Conservation (phyloP, 1,140 invertebrate species). For the Eriosoma lanigerum region DNA sequence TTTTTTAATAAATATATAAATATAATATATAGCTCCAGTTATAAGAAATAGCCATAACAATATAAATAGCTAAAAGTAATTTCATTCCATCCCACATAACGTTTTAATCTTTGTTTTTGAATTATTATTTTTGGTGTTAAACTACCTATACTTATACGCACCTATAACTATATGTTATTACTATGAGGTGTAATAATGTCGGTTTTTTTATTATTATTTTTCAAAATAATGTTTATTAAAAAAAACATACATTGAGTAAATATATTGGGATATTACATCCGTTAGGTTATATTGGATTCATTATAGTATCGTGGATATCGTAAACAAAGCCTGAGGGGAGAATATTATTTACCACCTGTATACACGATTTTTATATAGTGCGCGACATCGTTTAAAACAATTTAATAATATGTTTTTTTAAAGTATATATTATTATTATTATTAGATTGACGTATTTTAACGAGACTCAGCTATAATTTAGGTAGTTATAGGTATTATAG, state of each 20-base stretch:
- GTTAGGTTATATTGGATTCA: neutral
- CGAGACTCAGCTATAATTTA: too few relatives aligned
- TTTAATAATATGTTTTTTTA: conserved; percentile 14
- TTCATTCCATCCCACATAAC: neutral
- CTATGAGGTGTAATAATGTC: neutral
- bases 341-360: conserved; percentile 29
- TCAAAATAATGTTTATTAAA: neutral
- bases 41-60: neutral
- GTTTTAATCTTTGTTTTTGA: neutral
- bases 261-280: neutral
- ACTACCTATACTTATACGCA: neutral
- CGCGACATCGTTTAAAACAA: conserved; percentile 15
- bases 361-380: neutral
- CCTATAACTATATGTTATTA: too few relatives aligned
- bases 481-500: too few relatives aligned
- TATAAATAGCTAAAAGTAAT: conserved; percentile 21
- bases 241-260: neutral
- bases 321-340: neutral
- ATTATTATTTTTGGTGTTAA: neutral
- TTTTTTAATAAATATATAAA: neutral
- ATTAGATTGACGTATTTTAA: too few relatives aligned
- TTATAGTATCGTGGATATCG: neutral
- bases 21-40: neutral
- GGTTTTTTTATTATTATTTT: neutral
- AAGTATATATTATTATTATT: too few relatives aligned